Base-by-base conservation (phyloP, 1,140 invertebrate species). In the Wasmannia auropunctata region DNA sequence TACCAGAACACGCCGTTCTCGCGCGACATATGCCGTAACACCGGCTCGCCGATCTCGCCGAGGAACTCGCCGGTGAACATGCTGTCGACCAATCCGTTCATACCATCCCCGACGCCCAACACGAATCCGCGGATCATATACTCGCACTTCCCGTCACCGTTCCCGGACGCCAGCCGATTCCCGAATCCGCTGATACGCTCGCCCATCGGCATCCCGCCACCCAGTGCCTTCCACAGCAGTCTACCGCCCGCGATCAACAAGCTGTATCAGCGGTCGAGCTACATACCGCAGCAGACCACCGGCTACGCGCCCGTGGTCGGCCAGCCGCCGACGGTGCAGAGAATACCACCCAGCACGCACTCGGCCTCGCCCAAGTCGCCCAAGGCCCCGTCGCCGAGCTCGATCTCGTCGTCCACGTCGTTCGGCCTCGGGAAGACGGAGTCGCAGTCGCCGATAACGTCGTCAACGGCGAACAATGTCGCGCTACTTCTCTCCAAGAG, bases 11-110 rank as follows among this genome's bases (percentile, higher is more conserved):
- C 92, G 1, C 92, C 93, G 0, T 94, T 92, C 11, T 84, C 91
- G 1, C 88, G 94, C 0, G 94, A 94, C 22, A 94, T 95, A 2
- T 92, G 93, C 49, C 85, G 92, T 0, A 94, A 86, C 54, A 90
- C 90, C 1, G 93, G 90, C 49, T 93, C 93, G 0, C 92, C 94
- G 0, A 93, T 94, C 34, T 94, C 94, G 1, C 92, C 93, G 0
- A 92, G 93, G 0, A 94, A 93, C 56, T 94, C 94, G 0, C 93
- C 95, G 6, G 93, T 95, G 5, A 95, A 94, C 56, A 94, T 95
- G 92, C 90, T 94, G 0, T 94, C 93, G 46, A 95, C 96, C 0
- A 96, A 96, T 90, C 96, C 96, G 0, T 96, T 96, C 76, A 95
- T 96, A 40, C 95, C 96, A 0, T 95, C 95, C 1, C 95, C 95